Base-by-base conservation (phyloP, 2,888 invertebrate genomes). In the Diplazon laetatorius region DNA sequence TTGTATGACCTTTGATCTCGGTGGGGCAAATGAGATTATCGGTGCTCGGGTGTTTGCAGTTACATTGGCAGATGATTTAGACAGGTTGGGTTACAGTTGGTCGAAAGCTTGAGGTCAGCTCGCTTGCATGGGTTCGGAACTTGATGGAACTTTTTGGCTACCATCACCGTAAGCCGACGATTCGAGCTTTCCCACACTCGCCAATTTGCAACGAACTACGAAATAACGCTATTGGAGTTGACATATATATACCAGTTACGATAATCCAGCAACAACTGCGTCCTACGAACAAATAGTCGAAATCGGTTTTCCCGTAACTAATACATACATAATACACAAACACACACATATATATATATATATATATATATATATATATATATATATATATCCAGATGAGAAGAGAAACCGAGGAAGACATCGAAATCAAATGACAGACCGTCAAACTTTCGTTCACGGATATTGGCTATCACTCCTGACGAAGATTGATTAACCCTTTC, bases 101-200 rank as follows among this genome's bases (percentile, higher is more conserved):
- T 25, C 44, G 12, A 25, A 69, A 25, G 69, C 57, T 69, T 62
- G 46, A 22, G 48, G 57, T 57, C 69, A 37, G 30, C 44, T 62
- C 57, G 14, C 63, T 50, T 8, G 46, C 46, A 48, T 12, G 16
- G 62, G 46, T 62, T 55, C 62, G 39, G 57, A 76, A 70, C 69
- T 70, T 76, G 63, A 69, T 57, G 30, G 63, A 76, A 69, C 44
- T 63, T 57, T 62, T 18, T 57, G 48, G 48, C 39, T 0, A 14
- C 25, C 22, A 0, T n/a, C 14, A 8, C 75, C 35, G 63, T 70
- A 70, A 70, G 62, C 69, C 69, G 75, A 70, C 70, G 70, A 76
- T 76, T 70, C 62, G 63, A 69, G 57, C 70, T 69, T 70, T 60
- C 55, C 14, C 52, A 35, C 42, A 44, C 69, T 18, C 55, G 8